Percentiles rank a stretch among this genome's conserved stretches.
phyloP scores from a whole-genome alignment of 2,113 vertebrate species.

The Ctenodactylus gundi region DNA sequence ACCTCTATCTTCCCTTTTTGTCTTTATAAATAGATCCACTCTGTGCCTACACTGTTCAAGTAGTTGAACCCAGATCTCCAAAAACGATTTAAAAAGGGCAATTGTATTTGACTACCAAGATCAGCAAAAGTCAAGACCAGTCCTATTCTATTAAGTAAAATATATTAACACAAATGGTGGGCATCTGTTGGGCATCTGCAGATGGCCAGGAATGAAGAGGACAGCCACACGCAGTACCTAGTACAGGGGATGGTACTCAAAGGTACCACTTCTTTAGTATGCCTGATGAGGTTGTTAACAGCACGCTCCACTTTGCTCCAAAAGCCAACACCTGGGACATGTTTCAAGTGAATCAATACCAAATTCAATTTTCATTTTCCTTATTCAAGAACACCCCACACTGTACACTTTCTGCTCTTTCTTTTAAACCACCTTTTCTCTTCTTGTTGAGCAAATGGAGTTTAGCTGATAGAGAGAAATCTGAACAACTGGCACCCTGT shows the following conservation, averaged over 20 bases:
- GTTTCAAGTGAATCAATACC: background rate
- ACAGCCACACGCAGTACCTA: fast-evolving
- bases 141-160: background rate
- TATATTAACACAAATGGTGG: background rate
- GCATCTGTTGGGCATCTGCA: background rate
- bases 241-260: background rate
- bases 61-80: background rate
- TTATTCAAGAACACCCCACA: background rate
- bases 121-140: background rate
- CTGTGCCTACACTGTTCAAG: background rate
- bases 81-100: background rate
- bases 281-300: background rate
- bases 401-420: background rate
- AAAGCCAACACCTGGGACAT: background rate
- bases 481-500: background rate
- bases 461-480: background rate
- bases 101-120: background rate
- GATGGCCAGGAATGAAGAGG: background rate
- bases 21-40: background rate
- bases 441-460: background rate
- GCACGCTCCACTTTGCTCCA: background rate
- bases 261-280: too few relatives aligned
- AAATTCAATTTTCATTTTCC: background rate
- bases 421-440: background rate
- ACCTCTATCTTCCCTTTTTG: background rate